phyloP scores from a whole-genome alignment of 1,140 invertebrate species.

The Cherax destructor region DNA sequence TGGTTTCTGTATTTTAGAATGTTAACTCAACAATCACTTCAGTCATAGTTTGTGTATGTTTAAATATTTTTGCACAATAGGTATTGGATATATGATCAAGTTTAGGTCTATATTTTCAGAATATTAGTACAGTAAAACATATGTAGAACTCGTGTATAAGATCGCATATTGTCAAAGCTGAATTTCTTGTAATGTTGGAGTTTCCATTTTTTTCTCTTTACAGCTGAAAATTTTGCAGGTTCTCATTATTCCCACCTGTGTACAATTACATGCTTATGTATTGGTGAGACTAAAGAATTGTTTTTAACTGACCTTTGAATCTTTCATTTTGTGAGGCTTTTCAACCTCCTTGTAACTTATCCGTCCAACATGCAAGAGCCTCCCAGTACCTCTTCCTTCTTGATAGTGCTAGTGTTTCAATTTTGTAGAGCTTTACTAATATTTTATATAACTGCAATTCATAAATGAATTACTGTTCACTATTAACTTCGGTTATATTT shows the following conservation, averaged over 20 bases:
- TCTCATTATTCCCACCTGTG: not conserved
- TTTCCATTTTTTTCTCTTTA: not conserved
- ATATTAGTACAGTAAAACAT: not conserved
- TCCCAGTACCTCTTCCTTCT: too few relatives aligned
- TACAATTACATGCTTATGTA: too few relatives aligned
- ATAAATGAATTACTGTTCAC: too few relatives aligned
- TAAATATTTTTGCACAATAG: conserved; percentile 39
- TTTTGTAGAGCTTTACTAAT: too few relatives aligned
- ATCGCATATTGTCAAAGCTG: not conserved
- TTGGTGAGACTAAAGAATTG: too few relatives aligned
- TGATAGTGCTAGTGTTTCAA: too few relatives aligned
- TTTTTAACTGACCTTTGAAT: too few relatives aligned
- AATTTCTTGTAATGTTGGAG: not conserved
- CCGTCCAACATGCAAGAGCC: too few relatives aligned
- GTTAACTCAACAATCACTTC: conserved; percentile 1
- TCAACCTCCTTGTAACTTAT: too few relatives aligned
- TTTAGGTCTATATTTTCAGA: not conserved
- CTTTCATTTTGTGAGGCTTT: too few relatives aligned
- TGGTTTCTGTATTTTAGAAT: not conserved
- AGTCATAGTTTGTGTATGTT: conserved; percentile 20
- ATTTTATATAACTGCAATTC: too few relatives aligned
- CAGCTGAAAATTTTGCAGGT: not conserved
- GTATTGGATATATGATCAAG: conserved; percentile 14
- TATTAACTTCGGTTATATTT: too few relatives aligned
- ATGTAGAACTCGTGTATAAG: not conserved